A percentile compares a stretch with the other conserved stretches of the same genome.
phyloP scores from a whole-genome alignment of 2,113 vertebrate species.

The Alouatta palliata region DNA sequence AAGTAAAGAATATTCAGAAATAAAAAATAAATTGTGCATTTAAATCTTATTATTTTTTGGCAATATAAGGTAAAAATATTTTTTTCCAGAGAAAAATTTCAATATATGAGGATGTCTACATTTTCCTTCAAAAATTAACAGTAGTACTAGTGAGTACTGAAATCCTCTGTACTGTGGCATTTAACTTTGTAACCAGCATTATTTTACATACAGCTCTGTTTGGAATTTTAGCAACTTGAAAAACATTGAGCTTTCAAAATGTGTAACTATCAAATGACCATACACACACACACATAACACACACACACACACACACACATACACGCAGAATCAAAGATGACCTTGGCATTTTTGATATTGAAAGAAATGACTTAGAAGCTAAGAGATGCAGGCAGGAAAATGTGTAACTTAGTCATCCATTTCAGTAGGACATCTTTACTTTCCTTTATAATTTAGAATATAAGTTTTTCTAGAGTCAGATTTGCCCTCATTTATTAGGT shows the following conservation, averaged over 20 bases:
- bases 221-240: background rate
- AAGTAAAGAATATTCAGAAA: constrained; percentile 10
- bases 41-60: constrained; percentile 12
- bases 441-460: background rate
- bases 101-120: background rate
- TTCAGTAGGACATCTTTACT: background rate
- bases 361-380: background rate
- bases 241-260: background rate
- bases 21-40: constrained; percentile 17
- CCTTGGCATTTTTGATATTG: constrained; percentile 30
- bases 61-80: background rate
- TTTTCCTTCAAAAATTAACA: background rate
- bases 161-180: background rate
- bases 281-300: background rate
- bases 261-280: background rate
- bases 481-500: background rate
- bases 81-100: background rate
- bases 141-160: background rate
- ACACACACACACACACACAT: background rate
- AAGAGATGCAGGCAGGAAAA: background rate
- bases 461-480: background rate
- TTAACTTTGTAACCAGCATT: background rate
- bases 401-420: background rate
- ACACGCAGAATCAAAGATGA: background rate
- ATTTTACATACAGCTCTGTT: background rate